Base-by-base conservation (phyloP, 2,797 vertebrate species). In the Peromyscus attwateri region DNA sequence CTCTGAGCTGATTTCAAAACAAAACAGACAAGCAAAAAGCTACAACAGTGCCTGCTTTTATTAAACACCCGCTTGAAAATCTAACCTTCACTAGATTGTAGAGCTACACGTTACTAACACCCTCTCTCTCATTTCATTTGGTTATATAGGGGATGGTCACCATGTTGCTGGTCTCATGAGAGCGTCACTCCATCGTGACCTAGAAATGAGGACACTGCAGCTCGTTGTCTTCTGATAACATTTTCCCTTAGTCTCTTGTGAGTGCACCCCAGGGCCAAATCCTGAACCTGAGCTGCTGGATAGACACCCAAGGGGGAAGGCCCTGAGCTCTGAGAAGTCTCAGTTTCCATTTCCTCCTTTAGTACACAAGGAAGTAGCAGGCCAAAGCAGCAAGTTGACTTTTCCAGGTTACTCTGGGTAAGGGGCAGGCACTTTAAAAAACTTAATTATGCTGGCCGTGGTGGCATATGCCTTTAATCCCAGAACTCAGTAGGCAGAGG, bases 91-190 rank as follows among this genome's bases (percentile, higher is more conserved):
- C 10, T n/a, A 31, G 31, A n/a, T 14, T 87, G 64, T n/a, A 46
- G 31, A 12, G 46, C 25, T 25, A 2, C 2, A 21, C 1, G 1
- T 34, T 6, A 19, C 81, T 46, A 1, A 1, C 14, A 16, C 21
- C 31, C 4, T 12, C n/a, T 23, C 29, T 14, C 31, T n/a, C 43
- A 2, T 46, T 40, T 9, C 23, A 16, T 62, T 2, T 29, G n/a
- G 37, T 6, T n/a, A 0, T 66, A 64, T 7, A 27, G n/a, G 57
- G 10, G 52, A 82, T 37, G 12, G 84, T 17, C 77, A 40, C 66
- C 4, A 17, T 27, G 62, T 4, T 87, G 23, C 29, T 55, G 43
- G n/a, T 3, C 23, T 66, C 2, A 29, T 23, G 27, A 70, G n/a
- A 70, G 7, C 34, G 13, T 27, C 12, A 27, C 19, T n/a, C 21